These are phyloP conservation scores for Penaeus chinensis DNA, from an alignment of 1,140 invertebrate genomes.

Conservation along the genomic window DNA sequence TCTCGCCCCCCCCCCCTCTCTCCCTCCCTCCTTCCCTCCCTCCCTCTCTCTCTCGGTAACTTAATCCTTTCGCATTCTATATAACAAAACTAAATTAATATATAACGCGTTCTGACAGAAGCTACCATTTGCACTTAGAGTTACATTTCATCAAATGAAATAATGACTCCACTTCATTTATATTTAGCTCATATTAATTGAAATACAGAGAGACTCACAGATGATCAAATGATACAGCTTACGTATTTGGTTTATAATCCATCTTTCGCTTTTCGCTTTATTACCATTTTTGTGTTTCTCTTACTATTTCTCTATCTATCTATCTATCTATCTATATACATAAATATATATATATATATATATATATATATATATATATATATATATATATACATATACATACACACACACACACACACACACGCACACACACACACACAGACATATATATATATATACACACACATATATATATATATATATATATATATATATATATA, in stretches of 20 bases:
- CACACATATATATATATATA: slow-evolving; percentile 22
- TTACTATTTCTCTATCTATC: too few species aligned
- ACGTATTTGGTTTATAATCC: too few species aligned
- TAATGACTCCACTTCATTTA: too few species aligned
- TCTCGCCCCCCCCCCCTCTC: neutral
- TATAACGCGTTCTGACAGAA: neutral
- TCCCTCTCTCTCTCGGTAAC: neutral
- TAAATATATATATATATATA: slow-evolving; percentile 22
- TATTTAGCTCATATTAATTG: too few species aligned
- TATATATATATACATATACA: slow-evolving; percentile 5
- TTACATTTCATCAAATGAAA: neutral
- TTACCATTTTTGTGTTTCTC: too few species aligned
- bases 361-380: slow-evolving; percentile 23
- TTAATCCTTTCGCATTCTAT: neutral
- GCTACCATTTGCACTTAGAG: neutral
- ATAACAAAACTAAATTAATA: too few species aligned
- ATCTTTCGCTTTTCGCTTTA: too few species aligned
- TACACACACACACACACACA: neutral
- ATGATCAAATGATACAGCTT: too few species aligned
- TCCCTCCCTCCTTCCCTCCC: too few species aligned
- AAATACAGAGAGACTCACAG: too few species aligned
- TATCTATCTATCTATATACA: neutral
- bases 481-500: neutral
- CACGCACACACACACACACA: neutral
- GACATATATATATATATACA: slow-evolving; percentile 20